These are phyloP conservation scores for Megastigmus dorsalis DNA, from an alignment of 2,888 invertebrate genomes.

Conservation along the genomic window DNA sequence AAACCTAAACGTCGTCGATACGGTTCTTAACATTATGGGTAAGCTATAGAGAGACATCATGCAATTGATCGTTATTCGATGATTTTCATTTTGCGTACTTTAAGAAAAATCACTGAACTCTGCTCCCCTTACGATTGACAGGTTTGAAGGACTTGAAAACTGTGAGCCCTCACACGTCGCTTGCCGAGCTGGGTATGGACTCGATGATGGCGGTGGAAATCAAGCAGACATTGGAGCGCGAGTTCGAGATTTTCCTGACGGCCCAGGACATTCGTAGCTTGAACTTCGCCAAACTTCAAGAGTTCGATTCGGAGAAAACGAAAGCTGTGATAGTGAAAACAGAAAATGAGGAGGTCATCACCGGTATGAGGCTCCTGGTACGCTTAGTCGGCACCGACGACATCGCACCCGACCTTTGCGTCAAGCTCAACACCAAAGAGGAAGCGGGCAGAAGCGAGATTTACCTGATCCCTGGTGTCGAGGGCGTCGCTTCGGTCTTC, in stretches of 20 bases:
- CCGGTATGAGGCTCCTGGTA: slow-evolving; percentile 63
- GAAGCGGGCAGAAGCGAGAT: slow-evolving; percentile 52
- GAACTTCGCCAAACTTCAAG: slow-evolving; percentile 81
- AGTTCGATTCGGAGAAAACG: slow-evolving; percentile 62
- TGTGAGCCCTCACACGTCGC: slow-evolving; percentile 81
- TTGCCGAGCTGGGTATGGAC: slow-evolving; percentile 96
- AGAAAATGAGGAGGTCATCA: slow-evolving; percentile 53
- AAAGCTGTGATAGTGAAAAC: neutral
- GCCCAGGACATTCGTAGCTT: slow-evolving; percentile 89
- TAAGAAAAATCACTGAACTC: neutral
- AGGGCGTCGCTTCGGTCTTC: slow-evolving; percentile 70
- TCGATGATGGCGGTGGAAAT: slow-evolving; percentile 98
- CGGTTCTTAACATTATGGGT: slow-evolving; percentile 80
- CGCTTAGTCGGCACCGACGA: slow-evolving; percentile 54
- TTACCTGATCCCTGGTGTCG: slow-evolving; percentile 71
- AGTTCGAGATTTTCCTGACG: slow-evolving; percentile 90
- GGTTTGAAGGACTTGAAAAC: slow-evolving; percentile 77
- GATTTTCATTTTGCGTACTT: neutral
- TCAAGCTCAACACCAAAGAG: slow-evolving; percentile 60
- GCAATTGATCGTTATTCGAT: neutral
- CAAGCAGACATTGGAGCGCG: slow-evolving; percentile 92
- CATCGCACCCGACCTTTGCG: slow-evolving; percentile 55
- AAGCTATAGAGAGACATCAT: slow-evolving; percentile 4
- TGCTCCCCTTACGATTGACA: slow-evolving; percentile 61
- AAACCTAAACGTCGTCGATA: slow-evolving; percentile 82